These are phyloP conservation scores for Lithodes maja DNA, from an alignment of 2,888 invertebrate species.

Conservation along the genomic window DNA sequence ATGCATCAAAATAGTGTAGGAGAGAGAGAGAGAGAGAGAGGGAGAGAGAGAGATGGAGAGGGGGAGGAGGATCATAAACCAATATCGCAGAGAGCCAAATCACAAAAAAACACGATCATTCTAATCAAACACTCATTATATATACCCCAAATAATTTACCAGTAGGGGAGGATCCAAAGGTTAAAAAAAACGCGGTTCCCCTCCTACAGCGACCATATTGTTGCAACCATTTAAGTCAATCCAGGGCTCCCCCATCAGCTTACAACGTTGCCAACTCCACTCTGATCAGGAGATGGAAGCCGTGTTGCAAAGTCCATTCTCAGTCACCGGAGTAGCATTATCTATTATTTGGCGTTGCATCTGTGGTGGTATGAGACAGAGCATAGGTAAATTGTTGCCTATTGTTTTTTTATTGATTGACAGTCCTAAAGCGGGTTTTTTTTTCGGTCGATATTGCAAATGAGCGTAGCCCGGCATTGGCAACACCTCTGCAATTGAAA, in stretches of 20 bases:
- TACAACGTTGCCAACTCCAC: conserved; percentile 28
- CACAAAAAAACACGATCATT: not conserved
- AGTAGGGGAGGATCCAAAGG: not conserved
- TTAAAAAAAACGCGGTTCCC: conserved; percentile 15
- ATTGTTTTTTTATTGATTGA: too few relatives aligned
- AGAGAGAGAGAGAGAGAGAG: not conserved
- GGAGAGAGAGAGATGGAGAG: too few relatives aligned
- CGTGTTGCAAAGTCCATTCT: not conserved
- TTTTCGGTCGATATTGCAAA: not conserved
- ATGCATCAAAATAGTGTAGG: not conserved
- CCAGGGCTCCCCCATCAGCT: conserved; percentile 10
- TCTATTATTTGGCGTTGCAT: too few relatives aligned
- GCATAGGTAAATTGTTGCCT: too few relatives aligned
- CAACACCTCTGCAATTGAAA: conserved; percentile 39
- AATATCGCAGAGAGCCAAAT: not conserved
- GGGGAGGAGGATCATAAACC: not conserved
- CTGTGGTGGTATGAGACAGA: too few relatives aligned
- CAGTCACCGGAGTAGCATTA: too few relatives aligned
- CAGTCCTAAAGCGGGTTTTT: not conserved
- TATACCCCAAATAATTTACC: not conserved
- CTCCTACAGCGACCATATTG: conserved; percentile 45
- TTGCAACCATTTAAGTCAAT: conserved; percentile 56
- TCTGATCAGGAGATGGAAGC: not conserved
- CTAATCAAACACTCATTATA: not conserved
- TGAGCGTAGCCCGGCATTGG: not conserved